These are phyloP conservation scores for Clupea harengus DNA, from an alignment of 2,113 vertebrate genomes.

Conservation along the genomic window DNA sequence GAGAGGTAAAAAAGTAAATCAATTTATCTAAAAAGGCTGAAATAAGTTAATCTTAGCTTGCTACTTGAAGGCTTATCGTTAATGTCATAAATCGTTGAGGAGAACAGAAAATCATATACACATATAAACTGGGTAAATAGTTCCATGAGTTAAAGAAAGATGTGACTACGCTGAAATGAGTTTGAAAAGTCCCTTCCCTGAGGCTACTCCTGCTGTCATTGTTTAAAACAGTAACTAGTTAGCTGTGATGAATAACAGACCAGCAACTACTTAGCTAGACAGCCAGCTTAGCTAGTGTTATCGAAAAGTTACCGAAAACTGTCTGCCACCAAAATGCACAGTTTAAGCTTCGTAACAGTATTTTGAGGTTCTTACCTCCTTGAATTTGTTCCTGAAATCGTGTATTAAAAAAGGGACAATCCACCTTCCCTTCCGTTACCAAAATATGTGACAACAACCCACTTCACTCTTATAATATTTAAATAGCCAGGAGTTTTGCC, in stretches of 20 bases:
- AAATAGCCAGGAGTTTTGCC: constrained; percentile 4
- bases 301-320: neutral
- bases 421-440: neutral
- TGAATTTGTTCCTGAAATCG: neutral
- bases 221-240: neutral
- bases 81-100: neutral
- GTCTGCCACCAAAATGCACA: neutral
- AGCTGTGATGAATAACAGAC: neutral
- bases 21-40: too few species aligned
- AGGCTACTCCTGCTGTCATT: too few species aligned
- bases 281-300: neutral
- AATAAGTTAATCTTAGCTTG: neutral
- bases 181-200: too few species aligned
- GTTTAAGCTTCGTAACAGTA: neutral
- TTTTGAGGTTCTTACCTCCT: neutral
- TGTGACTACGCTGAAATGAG: neutral
- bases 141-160: too few species aligned
- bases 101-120: neutral
- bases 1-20: too few species aligned
- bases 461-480: neutral
- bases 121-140: neutral
- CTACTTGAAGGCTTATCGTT: neutral
- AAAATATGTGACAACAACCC: neutral
- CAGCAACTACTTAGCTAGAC: neutral
- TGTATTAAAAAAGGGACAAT: neutral